phyloP scores from a whole-genome alignment of 2,113 vertebrate species.

The Anguilla rostrata region DNA sequence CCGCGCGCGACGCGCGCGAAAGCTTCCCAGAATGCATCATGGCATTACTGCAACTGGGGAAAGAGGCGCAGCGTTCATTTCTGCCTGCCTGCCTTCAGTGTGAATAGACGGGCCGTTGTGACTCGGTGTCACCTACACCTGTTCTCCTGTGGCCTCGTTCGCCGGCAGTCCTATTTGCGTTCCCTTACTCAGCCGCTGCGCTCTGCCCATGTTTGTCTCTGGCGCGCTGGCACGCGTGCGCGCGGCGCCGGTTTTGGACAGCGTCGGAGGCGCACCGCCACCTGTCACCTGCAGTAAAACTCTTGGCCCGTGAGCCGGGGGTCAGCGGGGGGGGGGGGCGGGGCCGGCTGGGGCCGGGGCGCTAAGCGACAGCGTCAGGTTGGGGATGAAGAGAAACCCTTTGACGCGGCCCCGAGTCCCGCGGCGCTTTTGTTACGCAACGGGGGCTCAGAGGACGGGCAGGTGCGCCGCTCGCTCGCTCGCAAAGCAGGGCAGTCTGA shows the following conservation, averaged over 20 bases:
- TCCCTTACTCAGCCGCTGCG: not conserved
- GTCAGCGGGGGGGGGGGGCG: not conserved
- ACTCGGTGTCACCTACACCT: not conserved
- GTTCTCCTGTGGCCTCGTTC: not conserved
- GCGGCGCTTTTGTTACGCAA: conserved; percentile 29
- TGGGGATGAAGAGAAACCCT: conserved; percentile 14
- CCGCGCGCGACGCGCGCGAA: not conserved
- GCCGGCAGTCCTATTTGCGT: not conserved
- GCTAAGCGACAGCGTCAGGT: not conserved
- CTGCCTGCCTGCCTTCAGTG: not conserved
- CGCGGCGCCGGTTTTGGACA: not conserved
- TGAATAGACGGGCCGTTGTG: not conserved
- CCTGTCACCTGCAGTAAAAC: conserved; percentile 3
- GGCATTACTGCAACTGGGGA: not conserved
- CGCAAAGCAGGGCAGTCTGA: conserved; percentile 17
- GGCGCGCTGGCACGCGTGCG: no score
- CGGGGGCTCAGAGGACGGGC: conserved; percentile 22
- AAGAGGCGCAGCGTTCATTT: not conserved
- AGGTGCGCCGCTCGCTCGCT: not conserved
- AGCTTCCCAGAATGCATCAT: not conserved
- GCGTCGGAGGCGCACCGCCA: not conserved
- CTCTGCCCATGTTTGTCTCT: not conserved
- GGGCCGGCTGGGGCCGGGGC: no score
- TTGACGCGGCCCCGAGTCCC: not conserved
- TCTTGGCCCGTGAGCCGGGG: conserved; percentile 1